These are phyloP conservation scores for Falco punctatus DNA, from an alignment of 2,113 vertebrate species.

Conservation along the genomic window DNA sequence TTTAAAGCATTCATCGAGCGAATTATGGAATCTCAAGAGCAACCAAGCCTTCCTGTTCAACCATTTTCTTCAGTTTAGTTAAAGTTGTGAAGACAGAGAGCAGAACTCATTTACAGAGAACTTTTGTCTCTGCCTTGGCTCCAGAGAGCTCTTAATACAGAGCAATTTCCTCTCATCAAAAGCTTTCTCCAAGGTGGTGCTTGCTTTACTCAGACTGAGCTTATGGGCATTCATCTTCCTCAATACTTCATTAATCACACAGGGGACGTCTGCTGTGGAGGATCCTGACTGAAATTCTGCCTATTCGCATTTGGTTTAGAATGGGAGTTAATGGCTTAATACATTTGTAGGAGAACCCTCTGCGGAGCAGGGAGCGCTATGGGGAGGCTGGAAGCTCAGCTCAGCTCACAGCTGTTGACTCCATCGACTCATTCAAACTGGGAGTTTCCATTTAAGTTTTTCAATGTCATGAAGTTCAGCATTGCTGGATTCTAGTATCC, in stretches of 20 bases:
- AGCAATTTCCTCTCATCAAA: constrained; percentile 30
- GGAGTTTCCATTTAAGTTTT: not conserved
- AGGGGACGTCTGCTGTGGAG: not conserved
- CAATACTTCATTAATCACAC: constrained; percentile 34
- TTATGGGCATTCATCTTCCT: constrained; percentile 18
- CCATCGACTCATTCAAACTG: not conserved
- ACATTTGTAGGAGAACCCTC: not conserved
- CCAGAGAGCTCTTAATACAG: constrained; percentile 39
- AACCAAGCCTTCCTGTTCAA: not conserved
- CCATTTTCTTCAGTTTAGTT: not conserved
- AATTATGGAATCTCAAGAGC: constrained; percentile 28
- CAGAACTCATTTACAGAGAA: constrained; percentile 36
- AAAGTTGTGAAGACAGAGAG: constrained; percentile 28
- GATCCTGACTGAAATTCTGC: not conserved
- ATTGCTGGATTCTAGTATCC: not conserved
- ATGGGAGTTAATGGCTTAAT: not conserved
- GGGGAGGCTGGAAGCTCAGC: not conserved
- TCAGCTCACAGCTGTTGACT: not conserved
- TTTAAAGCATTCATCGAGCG: constrained; percentile 9
- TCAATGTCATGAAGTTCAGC: not conserved
- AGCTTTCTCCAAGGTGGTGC: constrained; percentile 47
- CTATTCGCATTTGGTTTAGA: not conserved
- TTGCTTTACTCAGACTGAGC: not conserved
- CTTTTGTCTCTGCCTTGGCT: constrained; percentile 50
- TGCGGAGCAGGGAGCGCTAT: not conserved